Base-by-base conservation (phyloP, 2,888 invertebrate genomes). In the Drosophila paramelanica region DNA sequence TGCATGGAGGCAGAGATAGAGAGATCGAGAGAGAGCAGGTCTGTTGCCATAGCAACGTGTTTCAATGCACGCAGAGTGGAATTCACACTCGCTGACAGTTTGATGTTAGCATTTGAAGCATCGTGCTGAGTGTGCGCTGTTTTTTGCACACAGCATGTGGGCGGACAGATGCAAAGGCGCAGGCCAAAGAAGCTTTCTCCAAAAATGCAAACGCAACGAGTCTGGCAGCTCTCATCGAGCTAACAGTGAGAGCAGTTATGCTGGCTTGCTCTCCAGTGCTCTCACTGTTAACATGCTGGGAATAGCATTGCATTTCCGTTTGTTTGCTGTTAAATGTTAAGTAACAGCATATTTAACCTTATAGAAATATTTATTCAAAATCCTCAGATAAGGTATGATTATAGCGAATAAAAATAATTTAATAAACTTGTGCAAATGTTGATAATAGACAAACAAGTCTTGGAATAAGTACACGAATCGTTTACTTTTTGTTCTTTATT, bases 401-500 rank as follows among this genome's bases (percentile, higher is more conserved):
- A 25, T 13, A 7, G 25, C 33, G 36, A 36, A 45, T 38, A 25
- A 23, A 5, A 5, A 38, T 45, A 33, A 55, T 43, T 23, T 43
- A 36, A 36, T 45, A 33, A 42, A 11, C 20, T 1, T 25, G 38
- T 45, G 55, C 25, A 55, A 45, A 55, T 55, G 17, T 45, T 43
- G 14, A 23, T 20, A 8, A 11, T 11, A 11, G 33, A 33, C 33
- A 33, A 33, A 53, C 0, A 20, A 5, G n/a, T 33, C 6, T 11
- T 23, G 36, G 6, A 45, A n/a, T 25, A 66, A 20, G 13, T 39
- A 64, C 41, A 50, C 47, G 36, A 33, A 20, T 38, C 27, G 23
- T 55, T 74, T 82, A 85, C 66, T 85, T 82, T 86, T 77, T 83
- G 86, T 84, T 88, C 83, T 88, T 84, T 84, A 86, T 84, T 84